A percentile compares a stretch with the other conserved stretches of the same genome.
Evolutionary conservation across 2,888 invertebrate species (phyloP).

Genomic region (Erpobdella octoculata): DNA sequence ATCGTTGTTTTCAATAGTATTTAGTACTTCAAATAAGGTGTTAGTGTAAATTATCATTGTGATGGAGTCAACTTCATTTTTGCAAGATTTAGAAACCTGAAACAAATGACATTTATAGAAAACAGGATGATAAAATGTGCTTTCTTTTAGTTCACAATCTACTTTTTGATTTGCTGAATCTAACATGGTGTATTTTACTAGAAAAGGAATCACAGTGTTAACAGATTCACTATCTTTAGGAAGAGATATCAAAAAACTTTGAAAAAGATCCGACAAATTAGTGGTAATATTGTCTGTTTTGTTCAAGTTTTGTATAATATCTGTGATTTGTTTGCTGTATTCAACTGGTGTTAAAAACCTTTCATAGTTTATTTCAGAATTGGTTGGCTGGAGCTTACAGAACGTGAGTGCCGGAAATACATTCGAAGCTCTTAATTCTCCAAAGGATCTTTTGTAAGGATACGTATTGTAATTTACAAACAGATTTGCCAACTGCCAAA

Average conservation of each 20-base stretch:
- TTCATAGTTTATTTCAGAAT: background rate
- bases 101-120: conserved; percentile 1
- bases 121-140: background rate
- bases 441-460: background rate
- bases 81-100: background rate
- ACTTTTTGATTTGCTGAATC: background rate
- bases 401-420: conserved; percentile 11
- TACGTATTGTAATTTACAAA: background rate
- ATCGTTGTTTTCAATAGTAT: background rate
- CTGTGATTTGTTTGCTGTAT: no score
- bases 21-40: conserved; percentile 1
- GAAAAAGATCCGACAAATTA: no score
- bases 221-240: background rate
- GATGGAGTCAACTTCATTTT: background rate
- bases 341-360: background rate
- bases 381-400: conserved; percentile 19
- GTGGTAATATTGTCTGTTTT: background rate
- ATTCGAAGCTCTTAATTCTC: conserved; percentile 4
- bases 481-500: conserved; percentile 2
- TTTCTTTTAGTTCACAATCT: background rate
- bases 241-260: background rate
- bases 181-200: background rate
- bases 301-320: no score
- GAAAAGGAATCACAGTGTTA: background rate
- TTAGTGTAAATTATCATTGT: conserved; percentile 20